These are phyloP conservation scores for Eupithecia inturbata DNA, from an alignment of 2,888 invertebrate genomes.

Conservation along the genomic window DNA sequence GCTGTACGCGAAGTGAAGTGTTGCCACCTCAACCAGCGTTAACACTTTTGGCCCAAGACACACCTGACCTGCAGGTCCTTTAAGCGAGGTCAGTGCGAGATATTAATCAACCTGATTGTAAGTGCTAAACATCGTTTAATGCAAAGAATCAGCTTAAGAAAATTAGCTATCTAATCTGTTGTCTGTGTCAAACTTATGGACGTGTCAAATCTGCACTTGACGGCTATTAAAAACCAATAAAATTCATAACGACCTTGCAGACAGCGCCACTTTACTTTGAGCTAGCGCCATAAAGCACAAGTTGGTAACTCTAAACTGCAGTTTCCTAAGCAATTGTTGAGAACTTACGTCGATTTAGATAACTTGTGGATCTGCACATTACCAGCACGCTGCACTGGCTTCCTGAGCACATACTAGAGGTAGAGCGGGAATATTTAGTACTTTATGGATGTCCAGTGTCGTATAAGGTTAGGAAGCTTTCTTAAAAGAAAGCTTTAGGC, in stretches of 20 bases:
- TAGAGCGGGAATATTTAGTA: background rate
- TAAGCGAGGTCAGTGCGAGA: no score
- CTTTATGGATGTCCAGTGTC: no score
- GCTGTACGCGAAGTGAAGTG: background rate
- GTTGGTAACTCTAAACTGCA: background rate
- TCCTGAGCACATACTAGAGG: background rate
- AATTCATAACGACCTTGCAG: background rate
- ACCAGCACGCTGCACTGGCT: background rate
- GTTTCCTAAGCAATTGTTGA: slow-evolving; percentile 3
- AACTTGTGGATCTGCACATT: background rate
- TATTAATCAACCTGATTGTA: no score
- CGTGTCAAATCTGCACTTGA: background rate
- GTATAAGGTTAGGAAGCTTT: no score
- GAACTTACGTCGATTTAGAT: background rate
- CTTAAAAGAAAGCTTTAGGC: no score
- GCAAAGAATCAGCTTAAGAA: background rate
- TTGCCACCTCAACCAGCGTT: background rate
- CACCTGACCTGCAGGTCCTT: no score
- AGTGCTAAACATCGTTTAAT: no score
- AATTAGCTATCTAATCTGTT: background rate
- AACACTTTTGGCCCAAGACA: no score
- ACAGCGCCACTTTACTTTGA: background rate
- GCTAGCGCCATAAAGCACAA: background rate
- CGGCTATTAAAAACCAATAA: background rate
- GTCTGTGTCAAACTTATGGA: background rate